Evolutionary conservation across 1,140 invertebrate genomes (phyloP), one percentile per base, ranked within the genome.

Genomic region (Eueides isabella): DNA sequence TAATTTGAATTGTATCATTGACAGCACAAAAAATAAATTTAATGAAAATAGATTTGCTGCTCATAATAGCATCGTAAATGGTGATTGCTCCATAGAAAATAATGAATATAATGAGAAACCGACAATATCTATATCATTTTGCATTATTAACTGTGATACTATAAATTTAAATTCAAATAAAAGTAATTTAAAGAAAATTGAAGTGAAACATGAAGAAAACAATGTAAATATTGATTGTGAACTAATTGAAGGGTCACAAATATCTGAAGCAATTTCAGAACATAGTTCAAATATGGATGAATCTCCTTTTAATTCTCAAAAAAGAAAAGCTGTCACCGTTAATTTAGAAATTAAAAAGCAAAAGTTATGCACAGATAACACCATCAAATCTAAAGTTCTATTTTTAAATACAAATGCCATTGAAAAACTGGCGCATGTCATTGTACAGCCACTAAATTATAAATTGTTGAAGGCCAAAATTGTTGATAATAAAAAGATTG

Each of bases 351-450:
- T 89, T 74, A 91, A 90, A 88, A 91, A 84, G 78, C 81, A 87
- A 78, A 89, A 85, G 63, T n/a, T 84, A 77, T 80, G 83, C 62
- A 73, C 76, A 78, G 74, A 81, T 64, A 80, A 38, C 65, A 66
- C 72, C 81, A 80, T 85, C 77, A 83, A 86, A 67, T 71, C 79
- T 75, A 90, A 88, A 77, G 80, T 92, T 92, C 90, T 89, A 83
- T 88, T 89, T 92, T 91, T 90, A 83, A 92, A 92, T 65, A 88
- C 87, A 79, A 84, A 90, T 84, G 86, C 85, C 81, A 87, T 85
- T 80, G 84, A 89, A 75, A 91, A 88, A 80, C 75, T 91, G 66
- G 84, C 84, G 64, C 83, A 89, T 85, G 88, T 90, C 84, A 91
- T 87, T 84, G 83, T 90, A 44, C 90, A 92, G 75, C 90, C 89